Evolutionary conservation across 64 coral and sea anemone genomes (phyloP), one percentile per base, ranked within the genome.

Genomic region (Montipora capricornis): DNA sequence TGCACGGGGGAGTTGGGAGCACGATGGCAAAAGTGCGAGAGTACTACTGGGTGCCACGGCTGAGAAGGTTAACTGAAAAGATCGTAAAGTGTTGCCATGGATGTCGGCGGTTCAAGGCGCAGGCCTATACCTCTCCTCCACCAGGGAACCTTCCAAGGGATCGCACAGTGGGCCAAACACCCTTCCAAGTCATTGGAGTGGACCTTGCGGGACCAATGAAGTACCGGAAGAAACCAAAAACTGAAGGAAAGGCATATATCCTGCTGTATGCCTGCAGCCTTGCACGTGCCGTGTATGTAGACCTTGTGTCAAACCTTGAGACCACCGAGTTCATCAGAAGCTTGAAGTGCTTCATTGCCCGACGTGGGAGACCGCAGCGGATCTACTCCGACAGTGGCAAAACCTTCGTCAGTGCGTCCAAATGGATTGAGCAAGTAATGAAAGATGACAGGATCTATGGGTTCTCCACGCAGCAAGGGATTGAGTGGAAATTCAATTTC

Each of bases 211-310:
- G 60, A 10, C 60, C 60, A 15, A 0, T 64, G 60, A 64, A 15
- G 60, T 64, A 64, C 60, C 60, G 60, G 60, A 64, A 64, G 14
- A 64, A 15, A 15, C 60, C 60, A 0, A 64, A 64, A 15, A 64
- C 60, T 0, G 91, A 93, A 88, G 84, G 58, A 45, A 93, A 93
- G 48, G 45, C 60, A 1, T 88, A 88, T 48, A 60, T 88, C 0
- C 74, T 73, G 2, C 83, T 88, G 9, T 93, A 87, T 70, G 75
- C 91, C 3, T 93, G 91, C 59, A 93, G 91, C 91, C 66, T 93
- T 0, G 81, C 91, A 4, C 37, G 76, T n/a, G 83, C 83, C 9
- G 17, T 93, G 4, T 22, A 88, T 64, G 19, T 93, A 8, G 91
- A 93, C 47, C 70, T 93, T 2, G 20, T 88, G 15, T 62, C 75